Evolutionary conservation across 2,888 invertebrate species (phyloP), one percentile per base, ranked within the genome.

Genomic region (Noctua janthe): DNA sequence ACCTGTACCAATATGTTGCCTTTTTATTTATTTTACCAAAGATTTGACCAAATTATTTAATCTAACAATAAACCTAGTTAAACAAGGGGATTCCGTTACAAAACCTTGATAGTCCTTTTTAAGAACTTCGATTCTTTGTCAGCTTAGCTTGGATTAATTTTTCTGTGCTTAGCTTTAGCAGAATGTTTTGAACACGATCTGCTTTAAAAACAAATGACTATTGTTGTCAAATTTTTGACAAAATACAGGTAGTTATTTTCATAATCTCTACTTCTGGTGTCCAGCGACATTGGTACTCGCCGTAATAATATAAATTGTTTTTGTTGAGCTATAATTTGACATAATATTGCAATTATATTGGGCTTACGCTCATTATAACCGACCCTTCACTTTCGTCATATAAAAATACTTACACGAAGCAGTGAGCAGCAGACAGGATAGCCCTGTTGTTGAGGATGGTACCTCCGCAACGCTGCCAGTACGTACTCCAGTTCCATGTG

Each of bases 341-440:
- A 64, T 62, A 17, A 11, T 17, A 35, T 17, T 35, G 20, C 35
- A 17, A 35, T 17, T 20, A 35, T 1, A 35, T 35, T 17, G 8
- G 29, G 8, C 6, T 15, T 7, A 6, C 29, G 64, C 29, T 17
- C 17, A 64, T 35, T 59, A 35, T 29, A 2, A 29, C 7, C 29
- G 17, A 62, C 62, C 62, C 0, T 43, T 43, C 43, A 43, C 43
- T 43, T 43, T 43, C 8, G 8, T 2, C 43, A 2, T 13, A 51
- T 5, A 43, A 51, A 54, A 54, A 29, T 62, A 84, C 83, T 71
- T 76, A 88, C 88, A 23, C 0, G 15, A 69, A 39, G 23, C 81
- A 90, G 62, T 90, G 90, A 49, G 92, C 91, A 64, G 92, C 92
- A 3, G 89, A 85, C 11, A 92, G 83, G n/a, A 92, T 78, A n/a